Evolutionary conservation across 2,113 vertebrate genomes (phyloP), one percentile per base, ranked within the genome.

Genomic region (Cygnus buccinator): DNA sequence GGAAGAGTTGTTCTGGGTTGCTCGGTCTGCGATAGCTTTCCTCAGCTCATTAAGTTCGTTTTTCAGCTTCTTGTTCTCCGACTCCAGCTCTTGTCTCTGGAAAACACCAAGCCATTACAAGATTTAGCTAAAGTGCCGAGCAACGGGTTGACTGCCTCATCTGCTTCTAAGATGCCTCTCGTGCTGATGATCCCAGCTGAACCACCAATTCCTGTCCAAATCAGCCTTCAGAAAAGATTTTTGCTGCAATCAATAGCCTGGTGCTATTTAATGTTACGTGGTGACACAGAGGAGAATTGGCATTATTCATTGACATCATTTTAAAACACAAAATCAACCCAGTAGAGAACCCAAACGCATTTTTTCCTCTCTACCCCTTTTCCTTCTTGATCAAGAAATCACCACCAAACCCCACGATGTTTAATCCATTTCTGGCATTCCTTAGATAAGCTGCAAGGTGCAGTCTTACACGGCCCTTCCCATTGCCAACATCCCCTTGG

Each of bases 21-120:
- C 99, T 1, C 76, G 96, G 15, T 98, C 98, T 0, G 97, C 97
- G 0, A 99, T 58, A 2, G 98, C 91, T 89, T 98, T 99, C 97
- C 98, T 98, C 95, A 99, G 97, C 80, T 99, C 98, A 2, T 99
- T 99, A 58, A 99, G 97, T 46, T 99, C 99, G 3, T 99, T 99
- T 97, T 99, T 99, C 90, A 99, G 98, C 81, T 99, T 99, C 98
- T 99, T 99, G 97, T 99, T 99, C 96, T 99, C 99, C 0, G 98
- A 98, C 81, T 99, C 99, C 52, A 99, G 98, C 94, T 99, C 99
- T 89, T 99, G 98, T 79, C 98, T 98, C 99, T 99, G 98, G 43
- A 97, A 95, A 87, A 92, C 6, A 73, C 28, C 31, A 2, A 68
- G 68, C 3, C 72, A 28, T 55, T 7, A 26, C 44, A 5, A 55